Base-by-base conservation (phyloP, 2,797 vertebrate genomes). In the Atherinosoma microstoma region DNA sequence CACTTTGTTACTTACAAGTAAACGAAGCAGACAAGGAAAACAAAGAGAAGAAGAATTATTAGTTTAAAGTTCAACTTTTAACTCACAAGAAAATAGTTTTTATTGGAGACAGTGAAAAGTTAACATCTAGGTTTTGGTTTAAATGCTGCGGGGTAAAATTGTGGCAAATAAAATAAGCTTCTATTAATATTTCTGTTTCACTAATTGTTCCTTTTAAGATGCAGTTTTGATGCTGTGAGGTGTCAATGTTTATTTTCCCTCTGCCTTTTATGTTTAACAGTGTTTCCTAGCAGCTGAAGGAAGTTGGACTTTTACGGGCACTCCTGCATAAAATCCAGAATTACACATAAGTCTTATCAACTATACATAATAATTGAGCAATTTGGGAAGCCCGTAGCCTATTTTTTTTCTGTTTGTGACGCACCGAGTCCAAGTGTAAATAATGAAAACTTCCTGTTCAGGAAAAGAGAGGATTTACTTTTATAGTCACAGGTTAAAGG, bases 261-360 rank as follows among this genome's bases (percentile, higher is more conserved):
- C 11, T 61, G 1, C 3, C 42, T 70, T 35, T 64, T 56, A 38
- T 65, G 45, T 27, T 79, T 78, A 47, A 78, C 62, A 2, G 1
- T 30, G n/a, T 83, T 83, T 80, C 60, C 72, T 2, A 29, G 36
- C 22, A 71, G 22, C 27, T n/a, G 18, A 18, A 76, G 82, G 83
- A 89, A 84, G 82, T 84, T 71, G 2, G 10, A 3, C 30, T 75
- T 91, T 84, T 76, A 83, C 15, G 22, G 53, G 22, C 35, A 6
- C 67, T 60, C 73, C 47, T 63, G 4, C 69, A 63, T 51, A 16
- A 74, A 49, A 35, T 4, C 12, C n/a, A 7, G 12, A 61, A 49
- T 62, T 35, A 51, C 30, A 54, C 4, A 2, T 27, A n/a, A 82
- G 32, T 30, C 69, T 87, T 81, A 77, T 85, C 74, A 69, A 18